Evolutionary conservation across 1,140 invertebrate genomes (phyloP).

Genomic region (Drosophila takahashii): DNA sequence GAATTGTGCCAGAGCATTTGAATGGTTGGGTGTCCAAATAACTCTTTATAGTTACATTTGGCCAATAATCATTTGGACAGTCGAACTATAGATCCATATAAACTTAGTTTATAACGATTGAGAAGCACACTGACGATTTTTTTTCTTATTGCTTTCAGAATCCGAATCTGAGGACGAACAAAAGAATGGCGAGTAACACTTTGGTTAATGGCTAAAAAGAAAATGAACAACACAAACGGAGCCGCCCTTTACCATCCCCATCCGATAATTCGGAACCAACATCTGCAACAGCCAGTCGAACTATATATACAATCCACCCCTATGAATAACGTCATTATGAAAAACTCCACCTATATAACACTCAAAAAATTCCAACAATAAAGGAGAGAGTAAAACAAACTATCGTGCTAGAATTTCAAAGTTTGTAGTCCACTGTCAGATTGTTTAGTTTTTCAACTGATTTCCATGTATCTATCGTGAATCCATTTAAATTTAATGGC

Average conservation of each 20-base stretch:
- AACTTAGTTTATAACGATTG: not conserved
- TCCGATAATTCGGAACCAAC: constrained; percentile 36
- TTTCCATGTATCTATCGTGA: not conserved
- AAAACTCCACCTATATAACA: constrained; percentile 40
- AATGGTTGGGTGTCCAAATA: constrained; percentile 79
- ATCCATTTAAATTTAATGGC: constrained; percentile 4
- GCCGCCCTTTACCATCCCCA: constrained; percentile 37
- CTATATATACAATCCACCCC: constrained; percentile 17
- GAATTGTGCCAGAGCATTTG: constrained; percentile 64
- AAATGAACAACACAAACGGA: constrained; percentile 37
- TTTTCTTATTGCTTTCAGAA: constrained; percentile 52
- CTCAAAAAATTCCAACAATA: constrained; percentile 36
- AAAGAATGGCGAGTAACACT: constrained; percentile 72
- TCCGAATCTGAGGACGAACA: constrained; percentile 84
- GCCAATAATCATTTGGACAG: constrained; percentile 63
- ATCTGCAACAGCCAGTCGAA: constrained; percentile 34
- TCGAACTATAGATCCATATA: not conserved
- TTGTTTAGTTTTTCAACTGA: constrained; percentile 17
- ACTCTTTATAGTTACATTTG: constrained; percentile 75
- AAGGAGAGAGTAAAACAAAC: constrained; percentile 41
- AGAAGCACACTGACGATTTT: not conserved
- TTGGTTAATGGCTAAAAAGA: constrained; percentile 23
- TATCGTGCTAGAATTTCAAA: constrained; percentile 31
- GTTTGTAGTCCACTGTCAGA: constrained; percentile 12
- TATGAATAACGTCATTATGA: constrained; percentile 28